Conservation (phyloP, 2,113 vertebrate species). For the Ammodytes marinus region DNA sequence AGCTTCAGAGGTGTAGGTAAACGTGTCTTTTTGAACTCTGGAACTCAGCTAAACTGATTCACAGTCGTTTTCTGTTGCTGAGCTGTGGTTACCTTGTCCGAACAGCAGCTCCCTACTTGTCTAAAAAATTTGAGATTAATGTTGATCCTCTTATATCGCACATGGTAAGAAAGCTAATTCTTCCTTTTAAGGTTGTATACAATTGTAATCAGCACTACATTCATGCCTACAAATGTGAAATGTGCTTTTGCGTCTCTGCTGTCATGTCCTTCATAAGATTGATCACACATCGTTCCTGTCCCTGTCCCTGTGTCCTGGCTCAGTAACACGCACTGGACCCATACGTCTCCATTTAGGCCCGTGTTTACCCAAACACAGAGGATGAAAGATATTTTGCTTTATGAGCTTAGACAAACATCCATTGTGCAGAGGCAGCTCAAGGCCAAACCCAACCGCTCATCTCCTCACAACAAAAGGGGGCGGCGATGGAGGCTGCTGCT, state of each 20-base stretch:
- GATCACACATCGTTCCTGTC: not conserved
- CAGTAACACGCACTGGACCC: not conserved
- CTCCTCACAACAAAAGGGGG: conserved; percentile 11
- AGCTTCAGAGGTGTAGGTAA: too few relatives aligned
- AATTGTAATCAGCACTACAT: not conserved
- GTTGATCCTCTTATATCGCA: not conserved
- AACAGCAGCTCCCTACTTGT: not conserved
- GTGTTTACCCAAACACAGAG: conserved; percentile 11
- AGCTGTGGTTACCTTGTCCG: too few relatives aligned
- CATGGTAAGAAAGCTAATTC: too few relatives aligned
- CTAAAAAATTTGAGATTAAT: too few relatives aligned
- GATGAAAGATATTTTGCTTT: conserved; percentile 39
- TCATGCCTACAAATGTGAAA: not conserved
- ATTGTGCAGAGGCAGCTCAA: conserved; percentile 54
- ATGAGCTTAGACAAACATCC: conserved; percentile 47
- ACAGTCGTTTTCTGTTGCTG: too few relatives aligned
- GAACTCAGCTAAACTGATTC: too few relatives aligned
- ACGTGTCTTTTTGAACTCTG: too few relatives aligned
- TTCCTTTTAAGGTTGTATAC: not conserved
- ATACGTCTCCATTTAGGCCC: not conserved
- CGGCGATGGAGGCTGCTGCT: not conserved
- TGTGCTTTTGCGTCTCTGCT: not conserved
- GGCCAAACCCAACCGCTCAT: conserved; percentile 4
- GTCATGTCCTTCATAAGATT: not conserved
- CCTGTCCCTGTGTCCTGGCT: not conserved